Percentiles rank a stretch among this genome's conserved stretches.
phyloP scores from a whole-genome alignment of 2,888 invertebrate species.

The Metacarcinus magister region DNA sequence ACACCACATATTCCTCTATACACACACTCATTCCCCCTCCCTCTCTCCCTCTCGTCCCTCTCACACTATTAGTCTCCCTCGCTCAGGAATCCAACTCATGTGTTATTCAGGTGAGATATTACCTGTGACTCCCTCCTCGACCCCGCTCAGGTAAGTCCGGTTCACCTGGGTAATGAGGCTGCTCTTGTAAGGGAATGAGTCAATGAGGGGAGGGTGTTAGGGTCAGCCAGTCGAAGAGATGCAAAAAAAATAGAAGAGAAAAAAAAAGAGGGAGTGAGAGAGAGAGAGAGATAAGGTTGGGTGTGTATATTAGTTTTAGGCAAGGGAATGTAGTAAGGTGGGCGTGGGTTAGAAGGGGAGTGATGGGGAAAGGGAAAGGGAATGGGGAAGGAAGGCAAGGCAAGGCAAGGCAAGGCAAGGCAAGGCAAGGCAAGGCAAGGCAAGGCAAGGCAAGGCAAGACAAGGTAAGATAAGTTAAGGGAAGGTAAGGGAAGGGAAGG shows the following conservation, averaged over 20 bases:
- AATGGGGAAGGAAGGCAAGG: background rate
- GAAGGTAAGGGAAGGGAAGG: background rate
- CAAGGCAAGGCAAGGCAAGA: too few species aligned
- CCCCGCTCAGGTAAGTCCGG: background rate
- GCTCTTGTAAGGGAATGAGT: background rate
- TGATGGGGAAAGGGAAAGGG: background rate
- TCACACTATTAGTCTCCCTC: background rate
- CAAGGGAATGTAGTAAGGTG: background rate
- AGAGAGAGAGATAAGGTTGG: background rate
- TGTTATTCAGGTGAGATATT: slow-evolving; percentile 14
- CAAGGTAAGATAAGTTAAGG: too few species aligned
- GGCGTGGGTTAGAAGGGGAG: background rate
- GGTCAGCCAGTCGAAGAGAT: background rate
- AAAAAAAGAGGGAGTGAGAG: background rate
- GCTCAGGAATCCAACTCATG: background rate
- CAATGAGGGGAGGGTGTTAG: background rate
- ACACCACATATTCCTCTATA: too few species aligned
- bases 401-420: background rate
- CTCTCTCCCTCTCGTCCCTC: background rate
- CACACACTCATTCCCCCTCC: background rate
- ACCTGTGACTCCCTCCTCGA: background rate
- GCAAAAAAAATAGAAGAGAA: background rate
- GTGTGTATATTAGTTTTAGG: background rate
- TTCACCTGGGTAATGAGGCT: background rate
- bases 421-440: too few species aligned